Percentiles rank a stretch among this genome's conserved stretches.
phyloP scores from a whole-genome alignment of 2,113 vertebrate genomes.

The Sphaerodactylus townsendi region DNA sequence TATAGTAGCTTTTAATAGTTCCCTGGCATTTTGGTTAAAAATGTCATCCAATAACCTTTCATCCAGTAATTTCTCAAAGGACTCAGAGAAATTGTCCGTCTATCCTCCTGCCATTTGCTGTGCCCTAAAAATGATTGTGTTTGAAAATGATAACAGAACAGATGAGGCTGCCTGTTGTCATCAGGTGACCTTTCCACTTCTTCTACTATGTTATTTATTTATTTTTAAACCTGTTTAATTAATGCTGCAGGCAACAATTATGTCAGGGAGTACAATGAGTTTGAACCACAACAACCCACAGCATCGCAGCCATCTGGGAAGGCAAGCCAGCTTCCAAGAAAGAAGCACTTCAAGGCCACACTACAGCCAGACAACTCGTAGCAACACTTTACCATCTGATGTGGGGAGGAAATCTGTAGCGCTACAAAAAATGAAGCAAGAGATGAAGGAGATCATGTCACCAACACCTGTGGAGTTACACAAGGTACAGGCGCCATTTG shows the following conservation, averaged over 20 bases:
- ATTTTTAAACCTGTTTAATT: constrained; percentile 64
- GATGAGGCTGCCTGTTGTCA: constrained; percentile 55
- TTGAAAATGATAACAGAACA: constrained; percentile 66
- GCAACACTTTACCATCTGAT: constrained; percentile 95
- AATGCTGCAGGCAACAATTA: constrained; percentile 93
- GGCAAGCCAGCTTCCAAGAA: constrained; percentile 98
- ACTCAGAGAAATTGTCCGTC: constrained; percentile 60
- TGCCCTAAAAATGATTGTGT: constrained; percentile 72
- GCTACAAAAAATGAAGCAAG: constrained; percentile 95
- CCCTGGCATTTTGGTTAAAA: constrained; percentile 63
- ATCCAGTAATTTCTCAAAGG: constrained; percentile 44
- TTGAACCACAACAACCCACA: constrained; percentile 90
- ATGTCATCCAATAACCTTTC: constrained; percentile 58
- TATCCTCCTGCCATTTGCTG: constrained; percentile 75
- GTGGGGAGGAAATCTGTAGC: constrained; percentile 90
- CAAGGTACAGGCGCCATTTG: constrained; percentile 80
- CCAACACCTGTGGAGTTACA: constrained; percentile 98
- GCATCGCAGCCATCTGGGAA: constrained; percentile 86
- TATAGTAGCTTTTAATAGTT: constrained; percentile 52
- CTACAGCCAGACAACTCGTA: constrained; percentile 86
- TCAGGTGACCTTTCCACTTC: constrained; percentile 38
- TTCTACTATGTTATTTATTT: constrained; percentile 22
- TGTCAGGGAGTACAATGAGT: constrained; percentile 96
- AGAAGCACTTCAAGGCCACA: constrained; percentile 85
- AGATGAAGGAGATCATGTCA: constrained; percentile 93